phyloP scores from a whole-genome alignment of 2,888 invertebrate genomes.

The Scaptodrosophila latifasciaeformis region DNA sequence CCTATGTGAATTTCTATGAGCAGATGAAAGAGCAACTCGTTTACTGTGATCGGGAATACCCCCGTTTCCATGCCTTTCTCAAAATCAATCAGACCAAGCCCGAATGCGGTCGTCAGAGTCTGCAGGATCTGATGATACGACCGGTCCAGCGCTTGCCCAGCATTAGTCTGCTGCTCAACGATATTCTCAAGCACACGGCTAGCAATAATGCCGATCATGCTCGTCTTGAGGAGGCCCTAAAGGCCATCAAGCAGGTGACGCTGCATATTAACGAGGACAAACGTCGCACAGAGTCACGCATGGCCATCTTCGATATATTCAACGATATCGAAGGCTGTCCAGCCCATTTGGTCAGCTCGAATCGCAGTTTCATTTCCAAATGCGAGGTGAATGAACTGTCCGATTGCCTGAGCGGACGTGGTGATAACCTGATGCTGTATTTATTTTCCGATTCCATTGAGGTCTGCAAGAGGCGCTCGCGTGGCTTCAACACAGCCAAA shows the following conservation, averaged over 20 bases:
- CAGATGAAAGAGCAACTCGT: slow-evolving; percentile 95
- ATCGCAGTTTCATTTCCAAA: slow-evolving; percentile 90
- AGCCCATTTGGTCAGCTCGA: slow-evolving; percentile 93
- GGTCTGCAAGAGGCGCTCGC: slow-evolving; percentile 90
- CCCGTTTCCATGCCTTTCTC: slow-evolving; percentile 97
- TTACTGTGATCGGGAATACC: slow-evolving; percentile 93
- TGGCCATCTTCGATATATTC: slow-evolving; percentile 97
- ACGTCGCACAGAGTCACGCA: slow-evolving; percentile 94
- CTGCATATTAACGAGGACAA: slow-evolving; percentile 98
- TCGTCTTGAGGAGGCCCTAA: slow-evolving; percentile 89
- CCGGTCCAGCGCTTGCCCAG: slow-evolving; percentile 98
- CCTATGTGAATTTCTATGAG: slow-evolving; percentile 98
- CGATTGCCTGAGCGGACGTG: slow-evolving; percentile 88
- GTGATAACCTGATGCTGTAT: slow-evolving; percentile 90
- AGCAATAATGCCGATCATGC: slow-evolving; percentile 91
- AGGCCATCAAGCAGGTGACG: slow-evolving; percentile 93
- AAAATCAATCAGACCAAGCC: slow-evolving; percentile 95
- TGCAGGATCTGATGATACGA: slow-evolving; percentile 96
- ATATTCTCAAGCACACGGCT: slow-evolving; percentile 93
- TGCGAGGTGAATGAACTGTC: slow-evolving; percentile 92
- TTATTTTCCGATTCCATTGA: slow-evolving; percentile 96
- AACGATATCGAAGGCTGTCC: slow-evolving; percentile 99
- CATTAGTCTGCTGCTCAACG: slow-evolving; percentile 93
- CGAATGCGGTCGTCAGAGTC: slow-evolving; percentile 95
- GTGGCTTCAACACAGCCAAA: slow-evolving; percentile 82